These are phyloP conservation scores for Yponomeuta sedellus DNA, from an alignment of 2,888 invertebrate species.

Conservation along the genomic window DNA sequence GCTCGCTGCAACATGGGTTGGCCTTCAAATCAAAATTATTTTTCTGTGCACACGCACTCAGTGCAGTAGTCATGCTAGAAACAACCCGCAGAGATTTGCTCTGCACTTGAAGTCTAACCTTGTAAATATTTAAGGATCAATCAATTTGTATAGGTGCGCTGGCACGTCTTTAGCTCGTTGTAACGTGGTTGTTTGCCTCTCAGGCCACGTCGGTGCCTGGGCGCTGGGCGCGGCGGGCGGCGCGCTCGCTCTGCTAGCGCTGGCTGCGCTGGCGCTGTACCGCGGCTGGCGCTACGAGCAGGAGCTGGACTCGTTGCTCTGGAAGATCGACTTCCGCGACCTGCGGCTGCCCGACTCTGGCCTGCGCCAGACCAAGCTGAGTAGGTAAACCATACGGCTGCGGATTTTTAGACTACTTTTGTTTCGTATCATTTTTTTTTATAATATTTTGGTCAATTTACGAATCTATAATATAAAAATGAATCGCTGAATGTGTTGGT, in stretches of 20 bases:
- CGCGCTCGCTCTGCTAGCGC: slow-evolving; percentile 80
- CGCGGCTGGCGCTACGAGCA: slow-evolving; percentile 97
- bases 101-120: too few relatives aligned
- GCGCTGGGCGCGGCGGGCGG: slow-evolving; percentile 88
- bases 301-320: slow-evolving; percentile 92
- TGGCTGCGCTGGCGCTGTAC: slow-evolving; percentile 86
- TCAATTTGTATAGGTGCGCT: too few relatives aligned
- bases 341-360: slow-evolving; percentile 81
- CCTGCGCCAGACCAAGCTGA: slow-evolving; percentile 68
- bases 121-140: too few relatives aligned
- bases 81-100: too few relatives aligned
- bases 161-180: not conserved
- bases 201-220: slow-evolving; percentile 90
- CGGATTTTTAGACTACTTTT: not conserved
- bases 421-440: not conserved
- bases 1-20: too few relatives aligned
- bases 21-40: too few relatives aligned
- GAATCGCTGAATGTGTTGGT: too few relatives aligned
- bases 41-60: too few relatives aligned
- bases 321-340: slow-evolving; percentile 96
- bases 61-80: too few relatives aligned
- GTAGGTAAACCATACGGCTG: slow-evolving; percentile 62
- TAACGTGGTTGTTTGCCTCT: not conserved
- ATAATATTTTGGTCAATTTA: not conserved
- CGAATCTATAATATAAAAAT: too few relatives aligned